Evolutionary conservation across 2,113 vertebrate genomes (phyloP), one percentile per base, ranked within the genome.

Genomic region (Urocolius indicus): DNA sequence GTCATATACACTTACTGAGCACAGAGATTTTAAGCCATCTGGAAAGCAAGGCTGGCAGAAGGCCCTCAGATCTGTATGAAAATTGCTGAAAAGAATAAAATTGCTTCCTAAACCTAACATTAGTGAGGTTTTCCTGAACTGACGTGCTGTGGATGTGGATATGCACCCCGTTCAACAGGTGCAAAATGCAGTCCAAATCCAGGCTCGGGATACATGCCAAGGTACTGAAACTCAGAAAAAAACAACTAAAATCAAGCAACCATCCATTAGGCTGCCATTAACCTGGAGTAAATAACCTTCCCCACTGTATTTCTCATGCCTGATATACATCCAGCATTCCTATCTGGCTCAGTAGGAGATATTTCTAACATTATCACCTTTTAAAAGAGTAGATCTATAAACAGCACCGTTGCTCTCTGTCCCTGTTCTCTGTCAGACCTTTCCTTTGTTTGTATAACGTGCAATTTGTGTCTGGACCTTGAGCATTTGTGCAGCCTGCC

Each of bases 381-480:
- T 41, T 41, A 41, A 51, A 52, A 43, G 82, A 12, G 0, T 16
- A 36, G 11, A 52, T 0, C 2, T 49, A 10, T 46, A 67, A 84
- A 88, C 82, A 45, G 0, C 0, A 1, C 0, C 1, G 9, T 51
- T 68, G 32, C 11, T 30, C 16, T 63, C 67, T 24, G 5, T 27
- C 48, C 73, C 59, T 75, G 52, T 36, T 69, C 9, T 61, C 87
- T 5, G 1, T 55, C 3, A 0, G 24, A 54, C 11, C 27, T 85
- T 67, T 62, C 61, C 30, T 85, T 72, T 20, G 52, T 62, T 87
- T 86, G 57, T 34, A 72, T 41, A 59, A 73, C 27, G 22, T 52
- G 24, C 41, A 87, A 72, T 45, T 76, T 0, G 0, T 0, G 0
- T 16, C 38, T 72, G 22, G 24, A 69, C 49, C 34, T 71, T 51